Base-by-base conservation (phyloP, 1,140 invertebrate genomes). In the Trichonephila inaurata region DNA sequence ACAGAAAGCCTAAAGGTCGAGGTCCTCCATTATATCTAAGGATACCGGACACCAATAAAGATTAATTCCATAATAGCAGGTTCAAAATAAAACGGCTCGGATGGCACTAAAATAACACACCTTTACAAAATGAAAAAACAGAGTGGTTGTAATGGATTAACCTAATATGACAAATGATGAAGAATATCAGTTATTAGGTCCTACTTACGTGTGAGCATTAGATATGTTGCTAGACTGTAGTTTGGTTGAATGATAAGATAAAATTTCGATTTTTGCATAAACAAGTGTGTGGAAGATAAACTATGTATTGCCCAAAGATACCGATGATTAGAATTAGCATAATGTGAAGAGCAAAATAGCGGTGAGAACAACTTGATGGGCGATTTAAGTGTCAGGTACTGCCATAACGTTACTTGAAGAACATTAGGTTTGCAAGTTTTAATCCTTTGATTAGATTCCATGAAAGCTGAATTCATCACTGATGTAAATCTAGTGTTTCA, bases 81-180 rank as follows among this genome's bases (percentile, higher is more conserved):
- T 60, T 85, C 21, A 85, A 21, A 60, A 16, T 4, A 44, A 19
- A 51, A 51, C 40, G 2, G 21, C 24, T 85, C 82, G 6, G 58
- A n/a, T 16, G 16, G 69, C 28, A 40, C 33, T 40, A 85, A 85
- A 44, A 85, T 85, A 85, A 85, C 44, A 19, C 58, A 12, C 82
- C 82, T 12, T 85, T 60, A 21, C n/a, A 10, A 19, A 72, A 33
- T 28, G 40, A 21, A 16, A 51, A 24, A 51, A 24, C 19, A 24
- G 51, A 85, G 58, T 18, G 58, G 21, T 14, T 60, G 44, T 85
- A 85, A 85, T 85, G 82, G 82, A 85, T 85, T 85, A 85, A 85
- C 21, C 58, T 60, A 85, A 58, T 85, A 58, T 85, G 82, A 85
- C 82, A 85, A 85, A 85, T 85, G 82, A 85, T 85, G 44, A 19